A percentile compares a stretch with the other conserved stretches of the same genome.
These are phyloP conservation scores for Muntiacus muntjak DNA, from an alignment of 2,113 vertebrate species.

Conservation along the genomic window DNA sequence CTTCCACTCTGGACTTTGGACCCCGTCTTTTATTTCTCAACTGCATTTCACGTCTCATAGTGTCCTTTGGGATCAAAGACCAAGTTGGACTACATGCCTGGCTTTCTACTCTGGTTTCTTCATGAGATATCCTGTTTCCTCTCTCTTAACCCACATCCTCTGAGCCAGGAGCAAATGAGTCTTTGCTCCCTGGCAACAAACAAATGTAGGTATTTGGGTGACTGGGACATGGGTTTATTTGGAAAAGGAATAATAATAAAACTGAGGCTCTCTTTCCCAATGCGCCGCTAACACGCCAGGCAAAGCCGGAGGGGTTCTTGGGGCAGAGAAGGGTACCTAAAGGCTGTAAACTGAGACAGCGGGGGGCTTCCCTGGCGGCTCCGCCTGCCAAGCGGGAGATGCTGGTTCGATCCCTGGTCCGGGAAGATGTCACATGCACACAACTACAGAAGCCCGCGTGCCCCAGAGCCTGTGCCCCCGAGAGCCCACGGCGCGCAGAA, in stretches of 20 bases:
- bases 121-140: neutral
- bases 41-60: neutral
- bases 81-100: too few species aligned
- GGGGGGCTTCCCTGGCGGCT: neutral
- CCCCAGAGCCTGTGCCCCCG: neutral
- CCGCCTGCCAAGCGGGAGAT: neutral
- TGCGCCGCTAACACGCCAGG: neutral
- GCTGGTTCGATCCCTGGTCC: neutral
- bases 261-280: neutral
- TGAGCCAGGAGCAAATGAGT: neutral
- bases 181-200: neutral
- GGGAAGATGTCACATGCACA: neutral
- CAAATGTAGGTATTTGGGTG: neutral
- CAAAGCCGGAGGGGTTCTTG: neutral
- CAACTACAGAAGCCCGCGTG: accelerated
- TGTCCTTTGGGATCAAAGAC: neutral
- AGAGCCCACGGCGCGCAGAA: accelerated
- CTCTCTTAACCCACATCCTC: neutral
- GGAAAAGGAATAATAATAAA: neutral
- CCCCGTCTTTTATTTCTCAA: neutral
- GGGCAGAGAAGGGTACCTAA: neutral
- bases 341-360: neutral
- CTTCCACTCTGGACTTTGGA: neutral
- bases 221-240: neutral
- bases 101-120: neutral